A percentile compares a stretch with the other conserved stretches of the same genome.
phyloP scores from a whole-genome alignment of 2,113 vertebrate species.

The Fregata magnificens region DNA sequence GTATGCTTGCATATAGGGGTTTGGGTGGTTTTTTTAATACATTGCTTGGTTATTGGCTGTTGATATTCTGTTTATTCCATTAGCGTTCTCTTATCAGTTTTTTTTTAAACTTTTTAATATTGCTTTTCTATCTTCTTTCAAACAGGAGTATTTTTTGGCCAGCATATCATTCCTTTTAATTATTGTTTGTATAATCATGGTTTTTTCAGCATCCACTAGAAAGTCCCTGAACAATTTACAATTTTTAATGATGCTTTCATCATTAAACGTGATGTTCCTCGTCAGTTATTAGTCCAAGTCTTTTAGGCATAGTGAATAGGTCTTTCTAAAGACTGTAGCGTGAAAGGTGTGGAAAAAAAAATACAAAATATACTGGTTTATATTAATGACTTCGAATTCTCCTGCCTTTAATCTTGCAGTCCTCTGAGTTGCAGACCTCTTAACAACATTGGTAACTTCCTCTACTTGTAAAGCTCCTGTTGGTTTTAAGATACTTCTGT shows the following conservation, averaged over 20 bases:
- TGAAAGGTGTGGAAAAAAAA: neutral
- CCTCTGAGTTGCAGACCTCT: neutral
- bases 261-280: neutral
- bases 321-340: neutral
- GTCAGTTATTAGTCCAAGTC: neutral
- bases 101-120: neutral
- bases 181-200: neutral
- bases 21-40: neutral
- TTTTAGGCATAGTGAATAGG: neutral
- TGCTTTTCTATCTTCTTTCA: neutral
- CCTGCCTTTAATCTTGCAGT: neutral
- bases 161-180: neutral
- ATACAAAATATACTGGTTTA: neutral
- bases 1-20: accelerated
- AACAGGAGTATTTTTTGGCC: neutral
- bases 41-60: neutral
- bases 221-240: neutral
- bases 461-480: neutral
- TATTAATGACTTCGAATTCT: neutral
- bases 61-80: neutral
- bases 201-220: neutral
- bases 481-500: neutral
- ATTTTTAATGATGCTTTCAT: neutral
- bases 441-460: neutral
- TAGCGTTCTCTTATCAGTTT: neutral